Base-by-base conservation (phyloP, 2,113 vertebrate genomes). In the Sinocyclocheilus anophthalmus region DNA sequence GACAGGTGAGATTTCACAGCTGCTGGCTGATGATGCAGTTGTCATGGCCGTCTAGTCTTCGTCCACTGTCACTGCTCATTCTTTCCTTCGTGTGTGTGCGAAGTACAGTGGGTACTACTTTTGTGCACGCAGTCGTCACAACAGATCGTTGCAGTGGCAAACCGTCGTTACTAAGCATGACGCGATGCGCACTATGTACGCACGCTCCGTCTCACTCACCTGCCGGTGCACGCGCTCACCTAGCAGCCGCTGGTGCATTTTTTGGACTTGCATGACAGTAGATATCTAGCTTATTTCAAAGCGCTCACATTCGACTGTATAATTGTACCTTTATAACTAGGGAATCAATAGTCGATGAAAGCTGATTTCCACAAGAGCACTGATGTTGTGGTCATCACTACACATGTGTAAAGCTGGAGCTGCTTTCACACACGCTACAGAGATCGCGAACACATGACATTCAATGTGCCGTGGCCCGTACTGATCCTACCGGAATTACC, bases 381-480 rank as follows among this genome's bases (percentile, higher is more conserved):
- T 26, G 9, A 24, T 39, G 33, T 20, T 48, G n/a, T 24, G 39
- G 10, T 76, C 45, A 76, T 33, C 30, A 33, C 0, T 72, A 33
- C 20, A 6, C 26, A 42, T 61, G 55, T 73, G 37, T 33, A 20
- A 39, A 37, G 55, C 3, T 67, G 39, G 8, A 30, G 61, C 30
- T 72, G 48, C 72, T 83, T 83, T 59, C 72, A 87, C 45, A n/a
- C 26, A 57, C 76, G 20, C 4, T 26, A 14, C 9, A 22, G 85
- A 81, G 85, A 75, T n/a, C 65, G 5, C 20, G 82, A 86, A 85
- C 92, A 93, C 93, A 85, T 93, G 90, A 89, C 89, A 85, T 89
- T 91, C 92, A 92, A 90, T 93, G 92, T 92, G 92, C 90, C 85
- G 63, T 76, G 82, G 72, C 85, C 85, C 80, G 73, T 45, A 42